Base-by-base conservation (phyloP, 2,888 invertebrate genomes). In the Petrolisthes manimaculis region DNA sequence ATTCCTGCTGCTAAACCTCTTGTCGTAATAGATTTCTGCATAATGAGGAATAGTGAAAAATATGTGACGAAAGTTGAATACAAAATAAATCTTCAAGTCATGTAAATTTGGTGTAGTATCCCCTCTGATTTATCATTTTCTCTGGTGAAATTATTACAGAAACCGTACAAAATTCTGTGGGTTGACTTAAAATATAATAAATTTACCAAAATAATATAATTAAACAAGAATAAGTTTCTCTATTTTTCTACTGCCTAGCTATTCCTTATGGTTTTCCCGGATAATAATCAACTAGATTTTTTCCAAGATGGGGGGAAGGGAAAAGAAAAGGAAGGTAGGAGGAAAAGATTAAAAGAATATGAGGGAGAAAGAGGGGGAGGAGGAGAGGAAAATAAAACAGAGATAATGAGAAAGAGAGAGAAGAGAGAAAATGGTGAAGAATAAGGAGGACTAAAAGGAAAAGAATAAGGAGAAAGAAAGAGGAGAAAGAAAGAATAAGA, bases 321-420 rank as follows among this genome's bases (percentile, higher is more conserved):
- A 12, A n/a, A n/a, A 53, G 78, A 12, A 78, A 78, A 12, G 8
- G 78, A 51, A 78, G 37, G 51, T 37, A n/a, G 78, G 37, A 51
- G 51, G 37, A 21, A 51, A 78, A 51, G 51, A 51, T 14, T 6
- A 51, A 51, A 53, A 78, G 78, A n/a, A 78, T 12, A 51, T 8
- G 51, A 53, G 37, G 51, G 78, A 78, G 78, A 51, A 78, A 51
- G 78, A 78, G n/a, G 78, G 37, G n/a, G n/a, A 51, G 78, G 51
- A 78, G 51, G 51, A n/a, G 51, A n/a, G 37, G 78, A n/a, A 78
- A 51, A 51, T 37, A 51, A n/a, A 51, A n/a, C 6, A 78, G 51
- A 21, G 37, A 51, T 6, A 78, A 21, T 6, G 54, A 51, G 51
- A 78, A 51, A n/a, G 37, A 51, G 51, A 78, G 78, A n/a, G n/a